Conservation (phyloP, 2,113 vertebrate species). For the Guaruba guarouba region DNA sequence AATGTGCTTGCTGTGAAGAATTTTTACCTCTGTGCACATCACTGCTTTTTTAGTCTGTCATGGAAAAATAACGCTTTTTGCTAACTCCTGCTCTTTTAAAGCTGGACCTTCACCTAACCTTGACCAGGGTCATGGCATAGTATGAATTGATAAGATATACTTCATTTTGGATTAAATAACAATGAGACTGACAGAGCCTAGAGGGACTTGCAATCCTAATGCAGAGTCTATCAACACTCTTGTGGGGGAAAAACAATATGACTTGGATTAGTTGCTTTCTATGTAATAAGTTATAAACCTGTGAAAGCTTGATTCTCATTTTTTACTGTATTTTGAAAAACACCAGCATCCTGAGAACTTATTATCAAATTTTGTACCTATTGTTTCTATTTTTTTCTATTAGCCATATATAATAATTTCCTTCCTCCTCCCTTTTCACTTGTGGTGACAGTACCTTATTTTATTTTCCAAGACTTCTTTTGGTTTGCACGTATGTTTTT, state of each 20-base stretch:
- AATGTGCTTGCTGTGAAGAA: background rate
- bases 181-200: constrained; percentile 10
- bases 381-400: background rate
- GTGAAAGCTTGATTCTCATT: background rate
- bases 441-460: background rate
- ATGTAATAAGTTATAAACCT: background rate
- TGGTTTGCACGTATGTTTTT: background rate
- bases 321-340: background rate
- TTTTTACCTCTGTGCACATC: background rate
- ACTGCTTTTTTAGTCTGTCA: background rate
- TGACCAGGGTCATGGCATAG: constrained; percentile 9
- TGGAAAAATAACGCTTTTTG: background rate
- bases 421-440: background rate
- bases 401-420: background rate
- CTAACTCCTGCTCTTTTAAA: background rate
- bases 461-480: background rate
- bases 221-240: constrained; percentile 17
- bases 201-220: background rate
- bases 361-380: background rate
- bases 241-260: background rate
- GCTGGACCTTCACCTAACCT: constrained; percentile 26
- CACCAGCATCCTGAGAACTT: background rate
- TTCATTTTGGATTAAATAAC: constrained; percentile 58
- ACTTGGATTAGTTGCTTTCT: background rate
- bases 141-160: constrained; percentile 52